Evolutionary conservation across 2,797 vertebrate species (phyloP), one percentile per base, ranked within the genome.

Genomic region (Salmo trutta): DNA sequence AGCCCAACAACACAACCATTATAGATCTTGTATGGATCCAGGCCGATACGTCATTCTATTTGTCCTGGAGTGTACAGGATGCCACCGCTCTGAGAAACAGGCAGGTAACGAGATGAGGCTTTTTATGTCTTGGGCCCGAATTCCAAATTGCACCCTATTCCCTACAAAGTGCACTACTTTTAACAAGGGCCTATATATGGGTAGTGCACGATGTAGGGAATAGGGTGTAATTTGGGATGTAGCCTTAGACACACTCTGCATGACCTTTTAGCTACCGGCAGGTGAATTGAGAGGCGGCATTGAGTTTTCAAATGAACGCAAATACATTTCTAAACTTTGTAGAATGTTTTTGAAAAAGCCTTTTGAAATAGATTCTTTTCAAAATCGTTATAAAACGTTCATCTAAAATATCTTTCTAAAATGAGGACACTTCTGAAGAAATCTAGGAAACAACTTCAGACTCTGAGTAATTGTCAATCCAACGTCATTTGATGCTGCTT

Each of bases 1-100:
- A 91, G 90, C 89, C 78, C 84, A 90, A 92, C 90, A 92, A 91
- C 92, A 89, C 86, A 88, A 88, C 92, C 92, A 86, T 93, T 93
- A 94, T 91, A 81, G 92, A 94, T 93, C 83, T 72, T 78, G 91
- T 92, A 92, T 92, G 88, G 92, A 93, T 86, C 89, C 83, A 72
- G 87, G 77, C 79, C 87, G 56, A 91, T 93, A 90, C 82, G 91
- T 94, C 92, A 92, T 88, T 91, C 88, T 83, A 85, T 90, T 92
- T 89, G 88, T 85, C 78, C 14, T 84, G 83, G 80, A 59, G n/a
- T n/a, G 78, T 88, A 84, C 88, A 85, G 69, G 84, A 79, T 76
- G 86, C 89, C 90, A 86, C 70, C 29, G 81, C 80, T 86, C 77
- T 59, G 77, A 89, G 83, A 91, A 91, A 93, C 88, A 85, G 80